Base-by-base conservation (phyloP, 1,140 invertebrate species). In the Drosophila simulans region DNA sequence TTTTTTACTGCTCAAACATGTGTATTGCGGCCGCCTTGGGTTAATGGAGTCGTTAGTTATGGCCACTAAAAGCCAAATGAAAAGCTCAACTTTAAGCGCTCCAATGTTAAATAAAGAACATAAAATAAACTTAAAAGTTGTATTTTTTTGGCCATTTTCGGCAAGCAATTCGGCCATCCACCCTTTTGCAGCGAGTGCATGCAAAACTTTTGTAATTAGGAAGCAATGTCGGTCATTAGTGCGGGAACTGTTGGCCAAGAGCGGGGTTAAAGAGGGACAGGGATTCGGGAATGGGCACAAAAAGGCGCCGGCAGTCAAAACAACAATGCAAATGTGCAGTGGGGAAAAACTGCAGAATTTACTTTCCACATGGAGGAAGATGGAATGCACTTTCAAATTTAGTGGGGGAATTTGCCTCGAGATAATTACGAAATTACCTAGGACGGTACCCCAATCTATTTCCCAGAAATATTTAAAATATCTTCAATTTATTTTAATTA, bases 161-260 rank as follows among this genome's bases (percentile, higher is more conserved):
- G 40, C 45, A 20, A 76, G 49, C 31, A 54, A 73, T 42, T 54
- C 22, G 46, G 39, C 37, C 31, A 57, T 34, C 58, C 31, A 45
- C 39, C 37, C 54, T 70, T 58, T 57, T 45, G 73, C 77, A 69
- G 37, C 69, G 74, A 88, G 75, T 88, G 83, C 83, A 86, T 86
- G 83, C 59, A 79, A 86, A 86, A 86, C 78, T 86, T 86, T 86
- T 88, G 83, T 86, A 86, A 86, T 86, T 86, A 86, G 83, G 83
- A 86, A 86, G 83, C 83, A 86, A 86, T 88, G 83, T 86, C 83
- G 83, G 83, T 88, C 83, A 86, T 86, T 86, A 86, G 83, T 76
- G 68, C 48, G 51, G 46, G 45, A 51, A 46, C 20, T 37, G 34
- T 34, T 45, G n/a, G 35, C 22, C 22, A 48, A 13, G 22, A 25